Conservation (phyloP, 2,888 invertebrate genomes). For the Harpalus rufipes region DNA sequence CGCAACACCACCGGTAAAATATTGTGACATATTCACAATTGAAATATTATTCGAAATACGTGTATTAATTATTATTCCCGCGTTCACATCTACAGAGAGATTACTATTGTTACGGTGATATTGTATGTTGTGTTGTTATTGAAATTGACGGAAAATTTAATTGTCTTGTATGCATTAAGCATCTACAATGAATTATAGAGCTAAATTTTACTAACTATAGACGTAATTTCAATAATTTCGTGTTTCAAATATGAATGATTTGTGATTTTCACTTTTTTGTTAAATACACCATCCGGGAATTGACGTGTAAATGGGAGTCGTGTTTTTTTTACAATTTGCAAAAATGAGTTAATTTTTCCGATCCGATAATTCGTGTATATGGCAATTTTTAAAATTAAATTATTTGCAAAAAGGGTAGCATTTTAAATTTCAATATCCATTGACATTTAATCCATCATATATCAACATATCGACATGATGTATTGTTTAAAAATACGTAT, state of each 20-base stretch:
- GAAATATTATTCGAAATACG: conserved; percentile 32
- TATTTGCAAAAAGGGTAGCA: neutral
- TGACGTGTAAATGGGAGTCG: neutral
- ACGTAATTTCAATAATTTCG: neutral
- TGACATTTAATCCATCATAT: neutral
- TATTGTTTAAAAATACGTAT: too few species aligned
- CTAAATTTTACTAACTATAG: neutral
- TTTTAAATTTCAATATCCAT: neutral
- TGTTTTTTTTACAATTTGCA: neutral
- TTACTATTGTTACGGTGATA: conserved; percentile 29
- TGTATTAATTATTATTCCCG: conserved; percentile 21
- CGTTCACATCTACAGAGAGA: conserved; percentile 10
- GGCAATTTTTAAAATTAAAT: neutral
- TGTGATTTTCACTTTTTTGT: neutral
- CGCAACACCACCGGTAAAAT: neutral
- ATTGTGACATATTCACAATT: conserved; percentile 28
- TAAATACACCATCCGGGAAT: neutral
- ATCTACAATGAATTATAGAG: conserved; percentile 5
- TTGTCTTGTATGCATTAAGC: conserved; percentile 29
- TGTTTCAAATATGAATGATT: neutral
- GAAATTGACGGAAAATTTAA: conserved; percentile 35
- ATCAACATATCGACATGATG: too few species aligned
- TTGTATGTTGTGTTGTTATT: conserved; percentile 31
- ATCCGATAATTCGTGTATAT: neutral
- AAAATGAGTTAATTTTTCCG: neutral